phyloP scores from a whole-genome alignment of 2,113 vertebrate genomes.

The Cinclus mexicanus region DNA sequence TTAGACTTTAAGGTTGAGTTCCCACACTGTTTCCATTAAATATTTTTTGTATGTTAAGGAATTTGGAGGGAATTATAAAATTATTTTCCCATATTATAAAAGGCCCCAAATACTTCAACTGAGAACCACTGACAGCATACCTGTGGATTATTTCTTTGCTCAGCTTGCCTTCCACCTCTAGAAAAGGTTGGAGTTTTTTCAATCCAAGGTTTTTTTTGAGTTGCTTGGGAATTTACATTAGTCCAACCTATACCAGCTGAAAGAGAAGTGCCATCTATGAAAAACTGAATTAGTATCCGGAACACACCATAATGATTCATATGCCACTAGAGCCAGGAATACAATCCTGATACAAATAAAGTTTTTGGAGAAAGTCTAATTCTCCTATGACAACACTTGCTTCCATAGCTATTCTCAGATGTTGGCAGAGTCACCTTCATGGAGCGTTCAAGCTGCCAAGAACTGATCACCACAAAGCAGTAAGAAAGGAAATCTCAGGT shows the following conservation, averaged over 20 bases:
- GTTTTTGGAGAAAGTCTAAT: not conserved
- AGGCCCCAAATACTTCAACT: not conserved
- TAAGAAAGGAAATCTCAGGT: not conserved
- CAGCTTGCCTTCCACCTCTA: conserved; percentile 84
- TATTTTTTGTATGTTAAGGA: not conserved
- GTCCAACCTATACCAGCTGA: conserved; percentile 81
- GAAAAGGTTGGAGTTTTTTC: conserved; percentile 84
- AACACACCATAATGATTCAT: not conserved
- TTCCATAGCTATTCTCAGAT: not conserved
- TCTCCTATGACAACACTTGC: not conserved
- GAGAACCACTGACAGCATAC: conserved; percentile 63
- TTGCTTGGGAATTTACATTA: conserved; percentile 85
- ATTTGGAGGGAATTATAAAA: too few species aligned
- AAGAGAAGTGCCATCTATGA: conserved; percentile 20
- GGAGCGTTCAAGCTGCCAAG: not conserved
- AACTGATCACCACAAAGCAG: not conserved
- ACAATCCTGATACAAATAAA: not conserved
- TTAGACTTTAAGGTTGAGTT: not conserved
- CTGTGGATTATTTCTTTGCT: conserved; percentile 86
- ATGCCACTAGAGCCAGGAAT: not conserved
- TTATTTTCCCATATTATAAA: not conserved
- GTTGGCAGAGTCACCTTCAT: not conserved
- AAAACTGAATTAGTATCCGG: not conserved
- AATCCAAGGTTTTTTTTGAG: conserved; percentile 86
- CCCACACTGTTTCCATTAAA: not conserved